Conservation (phyloP, 2,888 invertebrate genomes). For the Noctua pronuba region DNA sequence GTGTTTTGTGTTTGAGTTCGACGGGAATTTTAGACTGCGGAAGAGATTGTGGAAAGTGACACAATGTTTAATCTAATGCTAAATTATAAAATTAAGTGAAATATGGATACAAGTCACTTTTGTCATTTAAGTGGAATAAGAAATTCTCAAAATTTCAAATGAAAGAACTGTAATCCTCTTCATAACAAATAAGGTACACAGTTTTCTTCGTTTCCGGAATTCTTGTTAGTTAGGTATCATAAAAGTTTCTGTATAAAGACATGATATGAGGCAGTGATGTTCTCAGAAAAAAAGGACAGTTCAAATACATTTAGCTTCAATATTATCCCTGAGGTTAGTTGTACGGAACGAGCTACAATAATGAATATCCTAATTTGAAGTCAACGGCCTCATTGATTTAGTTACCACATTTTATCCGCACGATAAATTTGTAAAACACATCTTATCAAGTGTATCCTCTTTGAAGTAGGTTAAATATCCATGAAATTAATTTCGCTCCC, state of each 20-base stretch:
- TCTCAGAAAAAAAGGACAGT: background rate
- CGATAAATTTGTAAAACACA: conserved; percentile 52
- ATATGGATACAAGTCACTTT: background rate
- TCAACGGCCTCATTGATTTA: conserved; percentile 32
- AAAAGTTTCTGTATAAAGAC: background rate
- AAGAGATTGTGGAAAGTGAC: background rate
- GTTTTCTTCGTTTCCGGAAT: background rate
- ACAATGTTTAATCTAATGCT: background rate
- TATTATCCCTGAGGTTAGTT: background rate
- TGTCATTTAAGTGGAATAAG: background rate
- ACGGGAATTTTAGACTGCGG: conserved; percentile 7
- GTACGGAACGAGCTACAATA: background rate
- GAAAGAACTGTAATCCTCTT: background rate
- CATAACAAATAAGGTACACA: background rate
- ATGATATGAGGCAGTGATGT: too few relatives aligned
- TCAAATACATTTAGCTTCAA: background rate
- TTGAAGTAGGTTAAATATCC: conserved; percentile 71
- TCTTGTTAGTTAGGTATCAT: background rate
- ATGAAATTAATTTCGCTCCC: conserved; percentile 75
- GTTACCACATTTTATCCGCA: conserved; percentile 27
- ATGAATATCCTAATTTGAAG: background rate
- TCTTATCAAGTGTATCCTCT: conserved; percentile 56
- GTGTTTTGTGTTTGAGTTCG: conserved; percentile 33
- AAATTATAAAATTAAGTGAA: background rate
- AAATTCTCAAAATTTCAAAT: background rate